These are phyloP conservation scores for Jaculus jaculus DNA, from an alignment of 2,113 vertebrate species.

Conservation along the genomic window DNA sequence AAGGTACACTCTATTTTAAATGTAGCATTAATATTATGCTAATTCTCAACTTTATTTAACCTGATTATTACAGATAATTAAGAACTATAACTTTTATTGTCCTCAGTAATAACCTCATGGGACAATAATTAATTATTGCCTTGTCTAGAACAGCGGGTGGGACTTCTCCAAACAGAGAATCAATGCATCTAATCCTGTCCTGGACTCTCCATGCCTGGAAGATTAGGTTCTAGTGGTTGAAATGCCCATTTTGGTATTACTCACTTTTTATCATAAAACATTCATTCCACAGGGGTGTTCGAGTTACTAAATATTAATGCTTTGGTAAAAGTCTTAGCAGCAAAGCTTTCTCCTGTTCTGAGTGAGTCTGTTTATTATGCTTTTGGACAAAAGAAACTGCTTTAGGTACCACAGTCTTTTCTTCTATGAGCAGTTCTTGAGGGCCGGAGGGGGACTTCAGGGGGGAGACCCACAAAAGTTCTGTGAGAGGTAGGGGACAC, in stretches of 20 bases:
- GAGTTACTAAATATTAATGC: slow-evolving; percentile 59
- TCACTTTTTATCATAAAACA: slow-evolving; percentile 60
- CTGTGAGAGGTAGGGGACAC: neutral
- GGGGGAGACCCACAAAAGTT: neutral
- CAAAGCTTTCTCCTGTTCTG: slow-evolving; percentile 1
- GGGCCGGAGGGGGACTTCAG: neutral
- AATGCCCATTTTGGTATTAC: slow-evolving; percentile 48
- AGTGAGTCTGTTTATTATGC: neutral
- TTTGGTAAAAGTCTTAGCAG: neutral
- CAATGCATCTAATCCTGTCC: neutral
- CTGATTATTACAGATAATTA: neutral
- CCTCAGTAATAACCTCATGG: neutral
- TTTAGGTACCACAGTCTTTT: slow-evolving; percentile 1
- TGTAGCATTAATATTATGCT: slow-evolving; percentile 11
- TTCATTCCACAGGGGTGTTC: slow-evolving; percentile 39
- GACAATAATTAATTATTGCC: neutral
- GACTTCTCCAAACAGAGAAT: neutral
- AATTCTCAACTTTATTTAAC: neutral
- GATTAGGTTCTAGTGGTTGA: slow-evolving; percentile 37
- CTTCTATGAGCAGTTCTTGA: neutral
- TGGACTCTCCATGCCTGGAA: slow-evolving; percentile 2
- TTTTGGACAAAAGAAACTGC: neutral
- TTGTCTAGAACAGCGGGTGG: slow-evolving; percentile 2
- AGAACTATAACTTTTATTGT: slow-evolving; percentile 18
- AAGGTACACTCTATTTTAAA: slow-evolving; percentile 26